Conservation (phyloP, 2,113 vertebrate species). For the Phaetusa simplex region DNA sequence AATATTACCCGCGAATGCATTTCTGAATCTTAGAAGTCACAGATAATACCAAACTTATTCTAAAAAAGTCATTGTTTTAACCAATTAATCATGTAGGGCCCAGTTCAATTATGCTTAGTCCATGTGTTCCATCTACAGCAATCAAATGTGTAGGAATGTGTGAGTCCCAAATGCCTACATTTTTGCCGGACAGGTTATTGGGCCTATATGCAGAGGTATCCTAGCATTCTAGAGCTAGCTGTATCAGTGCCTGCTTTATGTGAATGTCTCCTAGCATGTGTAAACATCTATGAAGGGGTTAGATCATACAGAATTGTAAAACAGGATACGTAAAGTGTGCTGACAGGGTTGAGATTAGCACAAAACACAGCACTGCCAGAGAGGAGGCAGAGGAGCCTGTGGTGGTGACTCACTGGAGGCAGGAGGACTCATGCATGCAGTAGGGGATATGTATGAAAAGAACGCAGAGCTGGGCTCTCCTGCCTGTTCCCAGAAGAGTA, state of each 20-base stretch:
- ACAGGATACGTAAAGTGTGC: background rate
- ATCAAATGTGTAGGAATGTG: fast-evolving
- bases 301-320: background rate
- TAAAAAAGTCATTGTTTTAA: background rate
- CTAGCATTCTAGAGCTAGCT: background rate
- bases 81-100: background rate
- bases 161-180: background rate
- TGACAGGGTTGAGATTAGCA: background rate
- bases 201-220: background rate
- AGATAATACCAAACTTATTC: background rate
- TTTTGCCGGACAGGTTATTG: background rate
- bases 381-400: background rate
- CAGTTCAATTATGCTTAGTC: background rate
- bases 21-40: background rate
- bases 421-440: background rate
- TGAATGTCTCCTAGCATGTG: background rate
- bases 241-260: background rate
- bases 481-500: background rate
- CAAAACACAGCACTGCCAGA: background rate
- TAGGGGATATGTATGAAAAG: background rate
- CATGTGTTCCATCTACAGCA: background rate
- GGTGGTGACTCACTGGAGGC: background rate
- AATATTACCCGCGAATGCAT: background rate
- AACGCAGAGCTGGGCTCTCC: background rate
- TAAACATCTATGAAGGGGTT: background rate